Percentiles rank a stretch among this genome's conserved stretches.
Evolutionary conservation across 2,797 vertebrate genomes (phyloP).

Genomic region (Thalassophryne amazonica): DNA sequence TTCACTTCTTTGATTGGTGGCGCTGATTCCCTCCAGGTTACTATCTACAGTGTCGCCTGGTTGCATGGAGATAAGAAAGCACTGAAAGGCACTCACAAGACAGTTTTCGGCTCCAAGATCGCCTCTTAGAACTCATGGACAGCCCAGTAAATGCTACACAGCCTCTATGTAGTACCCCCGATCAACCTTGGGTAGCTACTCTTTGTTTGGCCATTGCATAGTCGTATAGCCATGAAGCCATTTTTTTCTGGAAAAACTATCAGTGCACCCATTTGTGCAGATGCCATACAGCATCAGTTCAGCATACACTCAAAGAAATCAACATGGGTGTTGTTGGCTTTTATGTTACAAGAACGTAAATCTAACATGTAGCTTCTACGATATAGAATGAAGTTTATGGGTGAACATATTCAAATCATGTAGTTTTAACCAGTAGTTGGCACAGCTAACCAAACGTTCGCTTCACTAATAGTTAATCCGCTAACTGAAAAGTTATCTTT

Average conservation of each 20-base stretch:
- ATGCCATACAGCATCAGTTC: slow-evolving; percentile 17
- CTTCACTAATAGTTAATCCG: too few relatives aligned
- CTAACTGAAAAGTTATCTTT: too few relatives aligned
- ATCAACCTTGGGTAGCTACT: slow-evolving; percentile 27
- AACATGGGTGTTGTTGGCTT: too few relatives aligned
- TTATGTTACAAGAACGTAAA: too few relatives aligned
- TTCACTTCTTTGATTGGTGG: slow-evolving; percentile 16
- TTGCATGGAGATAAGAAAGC: not conserved
- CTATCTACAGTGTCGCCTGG: slow-evolving; percentile 2
- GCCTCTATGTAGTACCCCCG: slow-evolving; percentile 16
- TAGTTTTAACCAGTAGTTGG: too few relatives aligned
- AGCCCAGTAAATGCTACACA: slow-evolving; percentile 15
- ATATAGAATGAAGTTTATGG: too few relatives aligned
- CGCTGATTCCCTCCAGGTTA: slow-evolving; percentile 23
- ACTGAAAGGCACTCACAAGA: slow-evolving; percentile 13
- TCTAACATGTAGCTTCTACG: too few relatives aligned
- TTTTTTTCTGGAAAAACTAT: slow-evolving; percentile 5
- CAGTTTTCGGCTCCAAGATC: slow-evolving; percentile 27
- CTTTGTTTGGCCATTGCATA: too few relatives aligned
- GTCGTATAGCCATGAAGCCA: slow-evolving; percentile 25
- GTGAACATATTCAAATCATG: too few relatives aligned
- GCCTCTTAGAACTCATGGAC: slow-evolving; percentile 10
- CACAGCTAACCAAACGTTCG: too few relatives aligned
- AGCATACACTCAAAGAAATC: too few relatives aligned
- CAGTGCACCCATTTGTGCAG: slow-evolving; percentile 13